Evolutionary conservation across 2,113 vertebrate species (phyloP).

Genomic region (Erythrocercus mccallii): DNA sequence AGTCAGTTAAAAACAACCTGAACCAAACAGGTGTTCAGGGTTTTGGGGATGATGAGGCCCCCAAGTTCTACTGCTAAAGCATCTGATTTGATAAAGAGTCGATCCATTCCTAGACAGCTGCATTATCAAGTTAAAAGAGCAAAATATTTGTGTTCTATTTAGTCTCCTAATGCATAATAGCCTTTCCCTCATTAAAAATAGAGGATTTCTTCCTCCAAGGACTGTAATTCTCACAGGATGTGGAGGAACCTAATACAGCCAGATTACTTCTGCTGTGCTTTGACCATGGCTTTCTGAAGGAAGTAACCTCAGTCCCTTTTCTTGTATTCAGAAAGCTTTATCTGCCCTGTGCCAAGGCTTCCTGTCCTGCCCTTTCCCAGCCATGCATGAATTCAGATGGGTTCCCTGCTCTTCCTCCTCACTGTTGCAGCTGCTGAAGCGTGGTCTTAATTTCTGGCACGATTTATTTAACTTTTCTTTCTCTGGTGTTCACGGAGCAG

Average conservation of each 20-base stretch:
- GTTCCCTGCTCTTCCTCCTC: neutral
- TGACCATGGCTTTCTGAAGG: neutral
- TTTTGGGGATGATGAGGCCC: neutral
- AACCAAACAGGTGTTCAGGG: neutral
- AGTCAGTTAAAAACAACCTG: neutral
- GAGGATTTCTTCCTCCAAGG: neutral
- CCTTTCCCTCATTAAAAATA: neutral
- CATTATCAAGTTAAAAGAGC: neutral
- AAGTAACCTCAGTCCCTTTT: neutral
- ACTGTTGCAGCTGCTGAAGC: neutral
- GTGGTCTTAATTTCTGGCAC: neutral
- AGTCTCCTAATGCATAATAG: neutral
- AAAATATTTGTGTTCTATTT: neutral
- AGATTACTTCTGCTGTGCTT: neutral
- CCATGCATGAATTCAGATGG: neutral
- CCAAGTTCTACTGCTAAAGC: neutral
- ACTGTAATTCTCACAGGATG: neutral
- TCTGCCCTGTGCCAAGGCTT: neutral
- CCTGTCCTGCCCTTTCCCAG: neutral
- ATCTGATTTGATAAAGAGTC: neutral
- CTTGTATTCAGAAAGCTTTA: neutral
- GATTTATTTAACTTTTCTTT: neutral
- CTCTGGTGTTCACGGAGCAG: neutral
- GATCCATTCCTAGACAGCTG: neutral
- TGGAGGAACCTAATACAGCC: neutral